Conservation (phyloP, 2,113 vertebrate genomes). For the Typhlomys cinereus region DNA sequence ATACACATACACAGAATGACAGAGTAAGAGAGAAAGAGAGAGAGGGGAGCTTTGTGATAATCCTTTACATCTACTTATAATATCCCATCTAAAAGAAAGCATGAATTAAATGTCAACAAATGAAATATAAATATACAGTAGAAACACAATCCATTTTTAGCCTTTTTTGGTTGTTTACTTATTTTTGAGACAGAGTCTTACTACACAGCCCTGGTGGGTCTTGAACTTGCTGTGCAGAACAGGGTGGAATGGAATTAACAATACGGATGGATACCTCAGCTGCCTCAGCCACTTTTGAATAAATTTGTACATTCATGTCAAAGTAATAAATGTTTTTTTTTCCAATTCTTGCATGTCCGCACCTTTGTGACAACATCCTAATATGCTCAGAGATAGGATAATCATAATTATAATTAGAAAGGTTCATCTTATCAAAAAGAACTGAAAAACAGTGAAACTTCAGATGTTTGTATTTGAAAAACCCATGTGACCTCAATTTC, state of each 20-base stretch:
- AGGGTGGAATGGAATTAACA: neutral
- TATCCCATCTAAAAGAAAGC: neutral
- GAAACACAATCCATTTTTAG: neutral
- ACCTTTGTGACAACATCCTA: neutral
- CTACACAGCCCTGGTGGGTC: neutral
- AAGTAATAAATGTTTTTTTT: conserved; percentile 2
- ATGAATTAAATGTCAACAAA: conserved; percentile 30
- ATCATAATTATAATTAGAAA: neutral
- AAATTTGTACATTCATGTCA: conserved; percentile 15
- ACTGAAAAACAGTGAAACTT: conserved; percentile 37
- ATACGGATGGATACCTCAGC: neutral
- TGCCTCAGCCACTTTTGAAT: conserved; percentile 39
- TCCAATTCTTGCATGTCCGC: neutral
- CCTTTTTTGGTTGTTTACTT: neutral
- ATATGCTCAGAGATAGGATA: neutral
- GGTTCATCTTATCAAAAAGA: neutral
- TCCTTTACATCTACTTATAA: neutral
- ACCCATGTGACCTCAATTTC: conserved; percentile 64
- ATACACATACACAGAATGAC: no score
- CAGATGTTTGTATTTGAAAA: conserved; percentile 61
- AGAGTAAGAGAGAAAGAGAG: no score
- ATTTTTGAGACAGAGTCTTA: neutral
- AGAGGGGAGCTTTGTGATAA: neutral
- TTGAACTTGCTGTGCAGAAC: neutral
- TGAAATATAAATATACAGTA: conserved; percentile 18